A percentile compares a stretch with the other conserved stretches of the same genome.
Evolutionary conservation across 2,113 vertebrate genomes (phyloP).

Genomic region (Benitochromis conjunctus): DNA sequence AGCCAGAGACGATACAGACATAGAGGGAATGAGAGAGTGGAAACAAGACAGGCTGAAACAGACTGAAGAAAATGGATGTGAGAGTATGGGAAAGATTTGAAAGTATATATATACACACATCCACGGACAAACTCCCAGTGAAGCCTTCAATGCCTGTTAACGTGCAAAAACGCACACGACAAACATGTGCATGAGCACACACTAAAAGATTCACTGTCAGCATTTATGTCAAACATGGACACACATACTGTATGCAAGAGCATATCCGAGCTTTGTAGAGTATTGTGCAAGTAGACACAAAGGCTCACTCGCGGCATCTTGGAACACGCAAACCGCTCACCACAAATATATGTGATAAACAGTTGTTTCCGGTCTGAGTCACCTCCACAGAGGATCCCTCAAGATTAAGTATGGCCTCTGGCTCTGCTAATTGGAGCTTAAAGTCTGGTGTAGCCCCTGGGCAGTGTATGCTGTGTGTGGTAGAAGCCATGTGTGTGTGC

Average conservation of each 20-base stretch:
- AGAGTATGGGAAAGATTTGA: neutral
- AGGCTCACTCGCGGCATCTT: neutral
- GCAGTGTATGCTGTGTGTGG: constrained; percentile 55
- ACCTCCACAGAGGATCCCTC: constrained; percentile 63
- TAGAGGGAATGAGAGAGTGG: constrained; percentile 44
- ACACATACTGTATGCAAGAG: neutral
- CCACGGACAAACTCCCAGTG: neutral
- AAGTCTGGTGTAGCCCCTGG: constrained; percentile 72
- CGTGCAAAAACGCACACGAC: neutral
- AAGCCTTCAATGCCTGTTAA: neutral
- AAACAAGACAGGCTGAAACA: constrained; percentile 38
- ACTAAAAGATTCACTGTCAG: neutral
- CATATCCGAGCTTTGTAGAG: neutral
- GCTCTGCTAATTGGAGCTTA: constrained; percentile 78
- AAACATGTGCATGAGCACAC: neutral
- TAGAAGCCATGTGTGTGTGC: neutral
- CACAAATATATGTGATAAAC: constrained; percentile 50
- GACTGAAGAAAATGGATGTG: constrained; percentile 11
- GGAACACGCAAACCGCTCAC: neutral
- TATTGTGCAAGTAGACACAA: neutral
- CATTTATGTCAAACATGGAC: neutral
- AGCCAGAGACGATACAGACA: constrained; percentile 45
- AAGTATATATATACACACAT: neutral
- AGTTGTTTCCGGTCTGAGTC: constrained; percentile 60
- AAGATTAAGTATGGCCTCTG: constrained; percentile 71